phyloP scores from a whole-genome alignment of 2,888 invertebrate genomes.

The Agrochola macilenta region DNA sequence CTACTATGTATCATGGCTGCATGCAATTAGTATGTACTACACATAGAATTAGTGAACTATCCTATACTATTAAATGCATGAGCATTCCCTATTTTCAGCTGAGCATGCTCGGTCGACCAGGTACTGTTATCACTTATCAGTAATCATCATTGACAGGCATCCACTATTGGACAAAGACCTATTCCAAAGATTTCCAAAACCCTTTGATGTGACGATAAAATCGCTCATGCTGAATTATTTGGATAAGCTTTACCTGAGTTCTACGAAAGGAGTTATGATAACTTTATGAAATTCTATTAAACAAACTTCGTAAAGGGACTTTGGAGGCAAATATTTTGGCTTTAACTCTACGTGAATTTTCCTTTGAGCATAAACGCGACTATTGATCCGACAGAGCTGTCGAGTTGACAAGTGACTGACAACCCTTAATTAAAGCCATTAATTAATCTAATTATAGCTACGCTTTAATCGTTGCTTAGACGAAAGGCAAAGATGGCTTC shows the following conservation, averaged over 20 bases:
- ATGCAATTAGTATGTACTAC: no score
- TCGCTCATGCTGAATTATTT: background rate
- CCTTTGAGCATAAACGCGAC: background rate
- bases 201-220: background rate
- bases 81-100: no score
- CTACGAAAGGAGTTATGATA: background rate
- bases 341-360: background rate
- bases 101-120: no score
- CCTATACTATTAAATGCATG: no score
- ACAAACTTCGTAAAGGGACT: constrained; percentile 14
- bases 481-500: background rate
- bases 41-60: no score
- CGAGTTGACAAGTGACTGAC: constrained; percentile 19
- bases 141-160: background rate
- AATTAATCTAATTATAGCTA: constrained; percentile 15
- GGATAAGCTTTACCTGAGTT: background rate
- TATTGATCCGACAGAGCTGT: constrained; percentile 21
- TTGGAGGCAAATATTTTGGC: constrained; percentile 6
- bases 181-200: background rate
- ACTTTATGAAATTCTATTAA: constrained; percentile 27
- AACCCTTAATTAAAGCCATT: constrained; percentile 12
- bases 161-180: background rate
- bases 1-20: no score
- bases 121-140: no score
- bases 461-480: background rate